Base-by-base conservation (phyloP, 2,888 invertebrate species). In the Brenthis hecate region DNA sequence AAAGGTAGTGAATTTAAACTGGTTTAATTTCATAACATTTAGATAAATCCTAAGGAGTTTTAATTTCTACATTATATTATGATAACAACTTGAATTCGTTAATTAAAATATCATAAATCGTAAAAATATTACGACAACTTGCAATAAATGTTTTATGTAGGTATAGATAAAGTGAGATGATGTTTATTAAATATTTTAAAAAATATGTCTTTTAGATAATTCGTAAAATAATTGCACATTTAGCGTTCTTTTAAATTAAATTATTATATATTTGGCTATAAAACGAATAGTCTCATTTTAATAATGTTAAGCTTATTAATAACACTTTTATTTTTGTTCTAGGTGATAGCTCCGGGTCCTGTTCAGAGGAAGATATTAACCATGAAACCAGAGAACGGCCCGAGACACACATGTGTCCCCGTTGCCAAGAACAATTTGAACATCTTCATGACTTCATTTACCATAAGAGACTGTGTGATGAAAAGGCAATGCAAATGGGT, bases 331-430 rank as follows among this genome's bases (percentile, higher is more conserved):
- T 80, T 77, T 83, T 87, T 92, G 91, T 94, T 94, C 57, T 91
- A 95, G 95, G 95, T 85, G 95, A 95, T 84, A 94, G 94, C 86
- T 95, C 95, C 82, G 94, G 94, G 73, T 95, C 95, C 70, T 94
- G 94, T 79, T 95, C 95, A 67, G 95, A 95, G 76, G 95, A 95
- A 77, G 95, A 95, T 72, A 91, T 91, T 74, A 87, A 86, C 79
- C 94, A 91, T 69, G 91, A 91, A 72, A 86, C 91, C 74, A 92
- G 94, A 77, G 93, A 85, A 51, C 80, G 91, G 71, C 84, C 86
- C 69, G 92, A 89, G 85, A 84, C 94, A 67, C 93, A 94, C 76
- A 94, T 94, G 94, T 95, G 95, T 80, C 94, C 94, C 74, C 93
- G 94, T 70, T 95, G 95, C 82, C 94, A 95, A 79, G 94, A 94